Conservation (phyloP, 1,140 invertebrate genomes). For the Cotesia glomerata region DNA sequence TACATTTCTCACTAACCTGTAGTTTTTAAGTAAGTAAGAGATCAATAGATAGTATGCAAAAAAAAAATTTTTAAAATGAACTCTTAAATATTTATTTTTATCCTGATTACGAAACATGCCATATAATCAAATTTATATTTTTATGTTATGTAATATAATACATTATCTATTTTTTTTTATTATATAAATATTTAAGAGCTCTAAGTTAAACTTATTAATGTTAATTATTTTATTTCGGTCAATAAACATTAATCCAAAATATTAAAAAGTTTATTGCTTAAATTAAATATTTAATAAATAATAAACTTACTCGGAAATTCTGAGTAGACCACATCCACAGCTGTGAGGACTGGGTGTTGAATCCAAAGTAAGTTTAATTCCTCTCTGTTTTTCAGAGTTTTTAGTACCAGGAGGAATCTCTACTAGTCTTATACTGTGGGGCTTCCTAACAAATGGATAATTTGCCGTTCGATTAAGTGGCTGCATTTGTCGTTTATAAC, state of each 20-base stretch:
- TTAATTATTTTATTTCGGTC: constrained; percentile 1
- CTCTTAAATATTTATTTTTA: constrained; percentile 41
- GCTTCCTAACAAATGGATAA: constrained; percentile 66
- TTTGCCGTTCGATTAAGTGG: constrained; percentile 67
- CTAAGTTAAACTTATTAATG: not conserved
- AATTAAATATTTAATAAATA: not conserved
- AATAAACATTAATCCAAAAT: constrained; percentile 7
- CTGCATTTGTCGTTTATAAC: constrained; percentile 62
- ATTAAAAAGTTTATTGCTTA: not conserved
- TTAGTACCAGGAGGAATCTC: constrained; percentile 72
- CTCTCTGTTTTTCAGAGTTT: constrained; percentile 59
- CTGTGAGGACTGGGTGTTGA: constrained; percentile 58
- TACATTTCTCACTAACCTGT: constrained; percentile 65
- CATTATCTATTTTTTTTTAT: not conserved
- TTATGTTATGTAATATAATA: not conserved
- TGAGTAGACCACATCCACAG: constrained; percentile 61
- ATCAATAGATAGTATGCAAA: constrained; percentile 51
- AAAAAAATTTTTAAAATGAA: constrained; percentile 23
- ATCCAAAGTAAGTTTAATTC: constrained; percentile 69
- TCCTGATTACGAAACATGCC: no score
- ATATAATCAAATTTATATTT: not conserved
- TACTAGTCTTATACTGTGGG: constrained; percentile 81
- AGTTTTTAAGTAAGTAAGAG: constrained; percentile 42
- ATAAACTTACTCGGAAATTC: constrained; percentile 69
- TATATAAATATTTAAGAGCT: constrained; percentile 32